phyloP scores from a whole-genome alignment of 1,140 invertebrate genomes.

The Propsilocerus akamusi region DNA sequence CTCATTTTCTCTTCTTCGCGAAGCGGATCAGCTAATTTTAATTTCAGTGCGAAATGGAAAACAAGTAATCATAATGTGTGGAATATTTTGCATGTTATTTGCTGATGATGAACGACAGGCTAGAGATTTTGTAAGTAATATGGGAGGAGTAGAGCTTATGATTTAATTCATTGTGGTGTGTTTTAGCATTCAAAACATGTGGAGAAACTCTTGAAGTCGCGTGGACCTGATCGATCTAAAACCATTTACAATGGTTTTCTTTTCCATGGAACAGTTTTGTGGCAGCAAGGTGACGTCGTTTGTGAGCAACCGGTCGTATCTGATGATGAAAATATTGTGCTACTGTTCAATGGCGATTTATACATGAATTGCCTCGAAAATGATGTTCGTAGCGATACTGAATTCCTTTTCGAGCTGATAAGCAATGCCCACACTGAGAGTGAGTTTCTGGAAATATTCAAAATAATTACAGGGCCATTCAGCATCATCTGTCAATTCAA shows the following conservation, averaged over 20 bases:
- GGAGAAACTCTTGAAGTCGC: background rate
- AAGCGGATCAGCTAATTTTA: too few relatives aligned
- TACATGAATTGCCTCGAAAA: constrained; percentile 35
- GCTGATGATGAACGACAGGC: constrained; percentile 7
- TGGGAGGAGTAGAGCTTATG: background rate
- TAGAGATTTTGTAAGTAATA: constrained; percentile 42
- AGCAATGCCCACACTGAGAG: constrained; percentile 17
- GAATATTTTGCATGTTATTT: constrained; percentile 21
- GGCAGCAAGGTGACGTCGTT: constrained; percentile 41
- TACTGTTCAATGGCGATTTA: constrained; percentile 72
- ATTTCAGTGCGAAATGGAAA: background rate
- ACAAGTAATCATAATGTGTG: constrained; percentile 20
- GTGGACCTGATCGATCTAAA: background rate
- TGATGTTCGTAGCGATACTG: constrained; percentile 8
- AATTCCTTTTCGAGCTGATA: constrained; percentile 12
- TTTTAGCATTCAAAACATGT: background rate
- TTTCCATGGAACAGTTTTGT: constrained; percentile 40
- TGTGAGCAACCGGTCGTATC: constrained; percentile 34
- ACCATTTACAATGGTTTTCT: background rate
- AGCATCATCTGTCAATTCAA: constrained; percentile 64
- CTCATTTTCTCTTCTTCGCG: too few relatives aligned
- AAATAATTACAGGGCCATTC: constrained; percentile 58
- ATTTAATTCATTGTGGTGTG: background rate
- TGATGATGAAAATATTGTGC: constrained; percentile 30
- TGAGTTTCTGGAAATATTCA: constrained; percentile 27